Percentiles rank a stretch among this genome's conserved stretches.
Evolutionary conservation across 2,113 vertebrate species (phyloP).

Genomic region (Daubentonia madagascariensis): DNA sequence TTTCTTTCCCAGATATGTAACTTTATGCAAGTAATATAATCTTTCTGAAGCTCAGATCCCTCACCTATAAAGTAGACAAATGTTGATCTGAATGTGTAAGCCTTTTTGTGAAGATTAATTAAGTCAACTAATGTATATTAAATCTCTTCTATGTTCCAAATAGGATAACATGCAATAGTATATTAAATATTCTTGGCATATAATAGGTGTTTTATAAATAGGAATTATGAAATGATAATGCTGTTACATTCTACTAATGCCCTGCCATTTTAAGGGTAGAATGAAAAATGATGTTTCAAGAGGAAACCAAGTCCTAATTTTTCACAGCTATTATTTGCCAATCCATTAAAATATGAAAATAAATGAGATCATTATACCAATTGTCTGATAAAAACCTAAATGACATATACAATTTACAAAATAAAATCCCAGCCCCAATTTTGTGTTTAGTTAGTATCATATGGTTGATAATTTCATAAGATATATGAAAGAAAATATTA

Average conservation of each 20-base stretch:
- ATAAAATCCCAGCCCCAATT: not conserved
- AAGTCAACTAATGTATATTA: not conserved
- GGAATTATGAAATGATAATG: not conserved
- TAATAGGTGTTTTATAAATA: not conserved
- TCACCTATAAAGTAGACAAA: not conserved
- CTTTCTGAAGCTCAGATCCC: not conserved
- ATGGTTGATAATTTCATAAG: not conserved
- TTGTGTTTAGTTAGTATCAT: not conserved
- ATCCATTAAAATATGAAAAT: not conserved
- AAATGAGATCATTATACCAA: not conserved
- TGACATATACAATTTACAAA: not conserved
- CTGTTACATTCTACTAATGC: not conserved
- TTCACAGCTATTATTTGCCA: not conserved
- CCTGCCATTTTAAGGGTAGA: not conserved
- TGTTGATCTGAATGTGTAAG: not conserved
- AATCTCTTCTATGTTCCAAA: not conserved
- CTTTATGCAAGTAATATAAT: not conserved
- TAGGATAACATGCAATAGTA: not conserved
- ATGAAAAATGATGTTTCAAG: not conserved
- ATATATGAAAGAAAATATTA: not conserved
- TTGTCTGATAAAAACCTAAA: not conserved
- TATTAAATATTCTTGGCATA: not conserved
- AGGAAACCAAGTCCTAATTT: not conserved
- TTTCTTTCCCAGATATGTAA: not conserved
- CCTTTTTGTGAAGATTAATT: not conserved